Percentiles rank a stretch among this genome's conserved stretches.
These are phyloP conservation scores for Bostrychus sinensis DNA, from an alignment of 2,113 vertebrate genomes.

Conservation along the genomic window DNA sequence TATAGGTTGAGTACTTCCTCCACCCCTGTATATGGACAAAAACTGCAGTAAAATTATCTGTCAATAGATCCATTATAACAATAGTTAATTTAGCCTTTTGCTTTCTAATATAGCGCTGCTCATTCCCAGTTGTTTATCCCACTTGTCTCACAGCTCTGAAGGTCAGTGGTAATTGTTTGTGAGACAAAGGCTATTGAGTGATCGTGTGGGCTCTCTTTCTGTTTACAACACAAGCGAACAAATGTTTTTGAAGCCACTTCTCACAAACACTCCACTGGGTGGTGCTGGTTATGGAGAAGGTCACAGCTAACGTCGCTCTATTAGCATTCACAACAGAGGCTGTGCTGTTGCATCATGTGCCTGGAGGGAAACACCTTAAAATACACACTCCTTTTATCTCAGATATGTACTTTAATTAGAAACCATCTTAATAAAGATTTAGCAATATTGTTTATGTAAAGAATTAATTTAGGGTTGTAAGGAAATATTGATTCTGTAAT, in stretches of 20 bases:
- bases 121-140: slow-evolving; percentile 25
- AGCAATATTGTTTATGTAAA: slow-evolving; percentile 8
- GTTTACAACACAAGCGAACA: slow-evolving; percentile 32
- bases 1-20: not conserved
- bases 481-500: no score
- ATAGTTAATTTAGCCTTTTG: slow-evolving; percentile 8
- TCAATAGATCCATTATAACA: slow-evolving; percentile 19
- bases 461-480: no score
- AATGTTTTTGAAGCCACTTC: slow-evolving; percentile 56
- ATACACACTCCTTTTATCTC: slow-evolving; percentile 9
- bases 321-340: slow-evolving; percentile 37
- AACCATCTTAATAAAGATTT: slow-evolving; percentile 1
- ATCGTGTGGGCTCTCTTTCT: slow-evolving; percentile 43
- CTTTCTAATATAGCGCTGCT: slow-evolving; percentile 16
- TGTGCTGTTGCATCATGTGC: slow-evolving; percentile 25
- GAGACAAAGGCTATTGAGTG: slow-evolving; percentile 59
- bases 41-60: slow-evolving; percentile 12
- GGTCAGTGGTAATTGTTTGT: slow-evolving; percentile 63
- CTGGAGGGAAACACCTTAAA: not conserved
- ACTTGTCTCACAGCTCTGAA: slow-evolving; percentile 44
- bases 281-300: slow-evolving; percentile 53
- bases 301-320: slow-evolving; percentile 42
- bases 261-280: slow-evolving; percentile 49
- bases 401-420: slow-evolving; percentile 6
- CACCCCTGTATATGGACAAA: not conserved